Conservation (phyloP, 2,797 vertebrate species). For the Pteropus rufus region DNA sequence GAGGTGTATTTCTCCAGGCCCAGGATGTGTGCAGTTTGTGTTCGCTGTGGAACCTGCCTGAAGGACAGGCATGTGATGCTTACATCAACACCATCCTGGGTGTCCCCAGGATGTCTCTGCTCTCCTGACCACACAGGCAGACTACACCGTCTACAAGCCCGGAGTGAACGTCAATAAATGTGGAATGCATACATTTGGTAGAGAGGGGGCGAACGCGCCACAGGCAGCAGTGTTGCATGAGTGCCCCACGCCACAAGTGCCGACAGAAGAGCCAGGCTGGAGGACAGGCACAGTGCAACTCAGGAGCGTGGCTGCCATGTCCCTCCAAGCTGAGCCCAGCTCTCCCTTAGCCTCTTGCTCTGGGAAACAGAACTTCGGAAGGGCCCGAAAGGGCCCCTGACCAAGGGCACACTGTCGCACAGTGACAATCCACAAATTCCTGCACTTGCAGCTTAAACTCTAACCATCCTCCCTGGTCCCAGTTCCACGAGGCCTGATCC, state of each 20-base stretch:
- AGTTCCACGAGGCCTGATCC: not conserved
- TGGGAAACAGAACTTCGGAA: not conserved
- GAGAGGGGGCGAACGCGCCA: not conserved
- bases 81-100: not conserved
- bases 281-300: not conserved
- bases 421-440: not conserved
- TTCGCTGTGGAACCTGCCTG: not conserved
- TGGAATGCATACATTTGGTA: no score
- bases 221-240: not conserved
- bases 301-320: not conserved
- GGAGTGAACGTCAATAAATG: not conserved
- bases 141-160: not conserved
- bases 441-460: not conserved
- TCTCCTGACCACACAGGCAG: not conserved
- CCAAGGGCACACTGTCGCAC: not conserved
- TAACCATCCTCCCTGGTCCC: not conserved
- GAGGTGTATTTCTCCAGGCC: not conserved
- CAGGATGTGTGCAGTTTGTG: not conserved
- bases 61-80: not conserved
- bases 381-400: not conserved
- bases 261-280: not conserved
- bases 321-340: not conserved
- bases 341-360: not conserved
- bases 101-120: not conserved
- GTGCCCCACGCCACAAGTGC: accelerated